These are phyloP conservation scores for Tretioscincus oriximinensis DNA, from an alignment of 2,113 vertebrate species.

Conservation along the genomic window DNA sequence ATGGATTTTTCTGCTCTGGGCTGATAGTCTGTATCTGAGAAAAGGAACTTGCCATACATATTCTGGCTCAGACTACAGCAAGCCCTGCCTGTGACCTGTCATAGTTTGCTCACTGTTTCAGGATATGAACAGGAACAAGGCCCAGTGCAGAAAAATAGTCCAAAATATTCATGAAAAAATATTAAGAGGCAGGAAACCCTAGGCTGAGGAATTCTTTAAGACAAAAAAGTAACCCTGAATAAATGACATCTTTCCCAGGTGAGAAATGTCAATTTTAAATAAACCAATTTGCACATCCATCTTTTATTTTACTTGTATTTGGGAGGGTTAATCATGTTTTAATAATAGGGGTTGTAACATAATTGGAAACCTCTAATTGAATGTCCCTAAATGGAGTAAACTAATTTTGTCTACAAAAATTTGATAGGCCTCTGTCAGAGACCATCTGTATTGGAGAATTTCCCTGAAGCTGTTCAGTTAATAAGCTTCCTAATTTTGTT, in stretches of 20 bases:
- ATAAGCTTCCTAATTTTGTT: conserved; percentile 55
- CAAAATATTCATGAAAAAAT: too few relatives aligned
- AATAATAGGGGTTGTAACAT: conserved; percentile 43
- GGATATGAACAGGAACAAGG: too few relatives aligned
- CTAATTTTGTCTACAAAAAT: conserved; percentile 62
- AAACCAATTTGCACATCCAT: conserved; percentile 25
- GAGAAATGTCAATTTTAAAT: conserved; percentile 35
- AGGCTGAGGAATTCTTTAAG: neutral
- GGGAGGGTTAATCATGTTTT: conserved; percentile 51
- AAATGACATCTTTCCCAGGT: neutral
- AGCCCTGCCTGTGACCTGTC: too few relatives aligned
- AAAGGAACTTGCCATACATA: too few relatives aligned
- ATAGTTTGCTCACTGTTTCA: too few relatives aligned
- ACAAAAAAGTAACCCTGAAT: neutral
- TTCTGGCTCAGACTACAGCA: too few relatives aligned
- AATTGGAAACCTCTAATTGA: conserved; percentile 56
- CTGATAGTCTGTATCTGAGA: too few relatives aligned
- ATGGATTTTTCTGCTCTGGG: too few relatives aligned
- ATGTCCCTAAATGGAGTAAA: conserved; percentile 51
- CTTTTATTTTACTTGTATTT: conserved; percentile 37
- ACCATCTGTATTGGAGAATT: conserved; percentile 52
- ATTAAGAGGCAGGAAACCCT: neutral
- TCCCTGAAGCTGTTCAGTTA: conserved; percentile 39
- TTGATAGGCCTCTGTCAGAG: conserved; percentile 57
- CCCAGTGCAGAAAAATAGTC: too few relatives aligned